Percentiles rank a stretch among this genome's conserved stretches.
phyloP scores from a whole-genome alignment of 2,888 invertebrate species.

The Nyleta sp. region DNA sequence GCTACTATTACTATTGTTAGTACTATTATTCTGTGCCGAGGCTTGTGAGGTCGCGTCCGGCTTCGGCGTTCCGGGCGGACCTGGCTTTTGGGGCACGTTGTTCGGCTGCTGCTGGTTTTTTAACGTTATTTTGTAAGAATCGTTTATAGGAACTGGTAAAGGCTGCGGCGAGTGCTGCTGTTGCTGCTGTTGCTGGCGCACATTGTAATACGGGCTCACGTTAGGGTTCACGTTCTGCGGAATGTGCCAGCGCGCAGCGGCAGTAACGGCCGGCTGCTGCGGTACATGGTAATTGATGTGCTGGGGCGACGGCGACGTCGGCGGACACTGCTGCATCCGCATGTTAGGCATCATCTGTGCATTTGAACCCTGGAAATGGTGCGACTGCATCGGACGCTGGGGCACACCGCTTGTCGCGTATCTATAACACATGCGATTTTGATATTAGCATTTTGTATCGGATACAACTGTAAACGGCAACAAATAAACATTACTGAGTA shows the following conservation, averaged over 20 bases:
- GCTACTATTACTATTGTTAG: constrained; percentile 67
- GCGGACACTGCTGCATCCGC: constrained; percentile 75
- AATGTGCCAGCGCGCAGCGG: constrained; percentile 89
- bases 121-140: constrained; percentile 88
- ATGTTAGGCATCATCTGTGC: constrained; percentile 73
- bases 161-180: constrained; percentile 65
- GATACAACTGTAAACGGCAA: no score
- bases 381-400: constrained; percentile 72
- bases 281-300: constrained; percentile 73
- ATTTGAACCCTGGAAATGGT: constrained; percentile 75
- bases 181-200: constrained; percentile 53
- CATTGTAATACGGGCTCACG: constrained; percentile 41
- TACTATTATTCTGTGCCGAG: constrained; percentile 42
- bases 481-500: no score
- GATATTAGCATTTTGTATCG: background rate
- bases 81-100: constrained; percentile 67
- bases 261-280: constrained; percentile 70
- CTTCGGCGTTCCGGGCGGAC: constrained; percentile 26
- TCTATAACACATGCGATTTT: constrained; percentile 63
- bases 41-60: constrained; percentile 42
- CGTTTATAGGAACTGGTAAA: constrained; percentile 76
- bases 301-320: constrained; percentile 68
- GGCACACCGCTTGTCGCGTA: constrained; percentile 73
- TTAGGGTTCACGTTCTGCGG: constrained; percentile 79
- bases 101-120: constrained; percentile 80